Conservation (phyloP, 2,888 invertebrate genomes). For the Mactromeris polynyma region DNA sequence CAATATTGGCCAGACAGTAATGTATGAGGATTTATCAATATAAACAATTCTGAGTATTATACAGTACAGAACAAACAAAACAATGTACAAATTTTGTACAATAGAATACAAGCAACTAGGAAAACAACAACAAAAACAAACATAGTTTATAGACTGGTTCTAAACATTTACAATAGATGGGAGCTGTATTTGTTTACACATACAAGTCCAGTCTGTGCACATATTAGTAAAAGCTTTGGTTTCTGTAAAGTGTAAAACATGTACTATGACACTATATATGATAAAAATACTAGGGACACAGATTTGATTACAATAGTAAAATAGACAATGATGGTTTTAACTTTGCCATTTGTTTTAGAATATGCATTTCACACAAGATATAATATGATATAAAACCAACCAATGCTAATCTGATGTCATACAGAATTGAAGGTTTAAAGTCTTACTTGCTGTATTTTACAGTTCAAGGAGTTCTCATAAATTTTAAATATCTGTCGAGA, state of each 20-base stretch:
- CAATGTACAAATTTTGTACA: not conserved
- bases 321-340: not conserved
- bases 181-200: not conserved
- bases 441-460: not conserved
- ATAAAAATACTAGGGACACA: not conserved
- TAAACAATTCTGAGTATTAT: not conserved
- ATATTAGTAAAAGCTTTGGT: not conserved
- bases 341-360: not conserved
- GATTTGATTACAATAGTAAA: not conserved
- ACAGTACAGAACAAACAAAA: not conserved
- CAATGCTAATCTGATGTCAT: not conserved
- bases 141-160: conserved; percentile 1
- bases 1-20: too few relatives aligned
- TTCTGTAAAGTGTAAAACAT: not conserved
- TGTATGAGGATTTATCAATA: not conserved
- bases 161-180: not conserved
- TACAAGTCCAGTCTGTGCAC: not conserved
- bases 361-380: not conserved
- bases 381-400: not conserved
- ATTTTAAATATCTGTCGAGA: not conserved
- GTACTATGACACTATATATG: not conserved
- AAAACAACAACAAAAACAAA: not conserved
- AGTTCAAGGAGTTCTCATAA: not conserved
- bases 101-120: not conserved
- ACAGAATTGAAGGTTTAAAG: not conserved